Evolutionary conservation across 2,888 invertebrate genomes (phyloP).

Genomic region (Lithophane leautieri): DNA sequence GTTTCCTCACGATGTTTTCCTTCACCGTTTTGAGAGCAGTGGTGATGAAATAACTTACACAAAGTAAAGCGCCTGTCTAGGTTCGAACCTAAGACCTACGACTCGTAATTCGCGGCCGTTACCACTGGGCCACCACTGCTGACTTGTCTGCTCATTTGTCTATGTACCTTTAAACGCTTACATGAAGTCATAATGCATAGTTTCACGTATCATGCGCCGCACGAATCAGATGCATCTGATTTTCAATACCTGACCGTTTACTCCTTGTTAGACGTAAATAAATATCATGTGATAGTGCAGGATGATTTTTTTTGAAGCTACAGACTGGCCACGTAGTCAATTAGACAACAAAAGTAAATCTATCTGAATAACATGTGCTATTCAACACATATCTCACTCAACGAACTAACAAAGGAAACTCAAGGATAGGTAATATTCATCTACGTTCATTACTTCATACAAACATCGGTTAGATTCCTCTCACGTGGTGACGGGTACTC

Average conservation of each 20-base stretch:
- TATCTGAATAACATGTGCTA: constrained; percentile 15
- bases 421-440: constrained; percentile 24
- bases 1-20: no score
- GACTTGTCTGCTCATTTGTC: neutral
- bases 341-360: constrained; percentile 39
- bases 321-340: constrained; percentile 3
- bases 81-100: no score
- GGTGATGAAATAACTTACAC: no score
- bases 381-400: constrained; percentile 19
- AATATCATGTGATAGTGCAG: neutral
- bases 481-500: constrained; percentile 6
- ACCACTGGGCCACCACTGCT: no score
- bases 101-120: no score
- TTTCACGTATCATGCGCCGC: no score
- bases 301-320: neutral
- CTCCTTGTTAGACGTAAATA: neutral
- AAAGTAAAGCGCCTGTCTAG: no score
- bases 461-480: constrained; percentile 24
- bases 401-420: constrained; percentile 26
- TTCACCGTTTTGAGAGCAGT: no score
- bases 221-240: neutral
- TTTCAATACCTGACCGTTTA: neutral
- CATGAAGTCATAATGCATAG: neutral
- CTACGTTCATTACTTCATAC: constrained; percentile 14
- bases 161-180: neutral